Percentiles rank a stretch among this genome's conserved stretches.
Evolutionary conservation across 2,888 invertebrate species (phyloP).

Genomic region (Ochropleura leucogaster): DNA sequence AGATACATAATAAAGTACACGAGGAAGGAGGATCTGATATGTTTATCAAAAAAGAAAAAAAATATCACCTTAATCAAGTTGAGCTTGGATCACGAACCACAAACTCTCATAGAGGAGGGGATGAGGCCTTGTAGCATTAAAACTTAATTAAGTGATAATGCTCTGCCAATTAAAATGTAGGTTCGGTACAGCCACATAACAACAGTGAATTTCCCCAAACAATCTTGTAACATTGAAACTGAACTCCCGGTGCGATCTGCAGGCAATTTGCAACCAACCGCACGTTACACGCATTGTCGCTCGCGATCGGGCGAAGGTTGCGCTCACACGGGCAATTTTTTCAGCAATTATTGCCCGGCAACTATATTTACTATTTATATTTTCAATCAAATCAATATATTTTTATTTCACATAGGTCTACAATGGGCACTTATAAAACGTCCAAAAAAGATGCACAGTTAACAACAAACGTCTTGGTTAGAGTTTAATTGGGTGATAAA

Average conservation of each 20-base stretch:
- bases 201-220: constrained; percentile 39
- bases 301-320: constrained; percentile 17
- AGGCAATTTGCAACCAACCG: constrained; percentile 62
- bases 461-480: too few relatives aligned
- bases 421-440: too few relatives aligned
- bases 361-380: too few relatives aligned
- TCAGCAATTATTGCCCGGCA: neutral
- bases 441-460: too few relatives aligned
- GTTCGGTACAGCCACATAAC: neutral
- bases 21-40: neutral
- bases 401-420: too few relatives aligned
- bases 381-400: too few relatives aligned
- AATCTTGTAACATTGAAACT: constrained; percentile 51
- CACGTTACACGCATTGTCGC: constrained; percentile 54
- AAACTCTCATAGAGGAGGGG: too few relatives aligned
- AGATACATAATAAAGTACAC: too few relatives aligned
- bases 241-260: constrained; percentile 50
- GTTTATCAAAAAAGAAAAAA: neutral
- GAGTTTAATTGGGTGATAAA: too few relatives aligned
- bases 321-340: constrained; percentile 17
- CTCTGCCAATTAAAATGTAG: neutral
- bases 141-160: neutral
- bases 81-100: neutral
- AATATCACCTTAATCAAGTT: neutral
- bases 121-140: neutral